A percentile compares a stretch with the other conserved stretches of the same genome.
phyloP scores from a whole-genome alignment of 2,113 vertebrate genomes.

The Eulemur rufifrons region DNA sequence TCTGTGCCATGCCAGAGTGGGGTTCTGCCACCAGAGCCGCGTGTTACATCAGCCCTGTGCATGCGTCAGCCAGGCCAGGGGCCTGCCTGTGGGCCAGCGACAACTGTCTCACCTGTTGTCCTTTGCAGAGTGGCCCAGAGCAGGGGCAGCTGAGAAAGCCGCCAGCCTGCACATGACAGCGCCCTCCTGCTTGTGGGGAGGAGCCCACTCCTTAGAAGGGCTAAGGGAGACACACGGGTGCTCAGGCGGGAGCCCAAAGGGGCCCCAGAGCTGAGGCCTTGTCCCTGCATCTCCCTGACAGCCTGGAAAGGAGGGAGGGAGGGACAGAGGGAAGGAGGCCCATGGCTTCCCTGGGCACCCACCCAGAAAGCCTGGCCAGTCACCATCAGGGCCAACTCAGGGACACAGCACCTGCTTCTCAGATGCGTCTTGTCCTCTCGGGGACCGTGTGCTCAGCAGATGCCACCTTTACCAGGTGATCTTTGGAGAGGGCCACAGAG shows the following conservation, averaged over 20 bases:
- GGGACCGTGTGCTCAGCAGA: fast-evolving
- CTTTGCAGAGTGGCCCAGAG: not conserved
- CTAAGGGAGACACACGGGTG: not conserved
- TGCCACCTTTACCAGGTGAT: not conserved
- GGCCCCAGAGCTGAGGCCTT: too few species aligned
- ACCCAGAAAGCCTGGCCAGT: not conserved
- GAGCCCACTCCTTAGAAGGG: not conserved
- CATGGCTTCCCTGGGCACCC: not conserved
- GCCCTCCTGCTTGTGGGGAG: not conserved
- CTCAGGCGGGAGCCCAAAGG: not conserved
- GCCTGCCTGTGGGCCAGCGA: not conserved
- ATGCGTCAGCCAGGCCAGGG: not conserved
- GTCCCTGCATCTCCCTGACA: not conserved
- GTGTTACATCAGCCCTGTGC: not conserved
- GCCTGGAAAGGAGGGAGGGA: not conserved
- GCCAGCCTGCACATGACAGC: not conserved
- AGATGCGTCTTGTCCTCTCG: fast-evolving
- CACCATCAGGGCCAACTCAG: not conserved
- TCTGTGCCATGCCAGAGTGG: too few species aligned
- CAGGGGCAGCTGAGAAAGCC: not conserved
- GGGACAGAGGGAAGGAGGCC: too few species aligned
- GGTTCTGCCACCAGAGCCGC: not conserved
- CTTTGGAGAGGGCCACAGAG: not conserved
- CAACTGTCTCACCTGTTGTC: not conserved
- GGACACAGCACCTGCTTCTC: not conserved